phyloP scores from a whole-genome alignment of 2,113 vertebrate genomes.

The Ptilonorhynchus violaceus region DNA sequence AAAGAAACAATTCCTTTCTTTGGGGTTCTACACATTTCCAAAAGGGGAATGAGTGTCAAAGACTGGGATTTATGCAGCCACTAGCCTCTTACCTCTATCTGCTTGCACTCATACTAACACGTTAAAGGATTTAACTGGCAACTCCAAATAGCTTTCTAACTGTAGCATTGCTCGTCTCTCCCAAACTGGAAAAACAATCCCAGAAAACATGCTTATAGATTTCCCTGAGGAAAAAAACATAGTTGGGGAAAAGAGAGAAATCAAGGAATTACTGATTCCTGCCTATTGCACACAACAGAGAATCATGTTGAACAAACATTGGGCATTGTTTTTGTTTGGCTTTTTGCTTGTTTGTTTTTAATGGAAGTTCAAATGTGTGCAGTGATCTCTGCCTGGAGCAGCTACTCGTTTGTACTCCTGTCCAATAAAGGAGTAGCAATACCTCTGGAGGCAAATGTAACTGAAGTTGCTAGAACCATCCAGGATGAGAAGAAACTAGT shows the following conservation, averaged over 20 bases:
- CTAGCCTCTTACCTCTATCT: background rate
- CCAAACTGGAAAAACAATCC: background rate
- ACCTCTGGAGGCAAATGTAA: background rate
- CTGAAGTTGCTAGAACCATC: background rate
- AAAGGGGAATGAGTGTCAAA: background rate
- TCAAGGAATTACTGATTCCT: background rate
- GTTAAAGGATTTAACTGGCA: background rate
- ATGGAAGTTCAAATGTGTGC: background rate
- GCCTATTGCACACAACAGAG: background rate
- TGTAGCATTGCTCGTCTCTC: background rate
- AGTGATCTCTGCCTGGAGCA: background rate
- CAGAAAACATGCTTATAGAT: background rate
- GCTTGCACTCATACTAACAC: background rate
- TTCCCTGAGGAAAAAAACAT: background rate
- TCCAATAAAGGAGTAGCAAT: background rate
- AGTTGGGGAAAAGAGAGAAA: background rate
- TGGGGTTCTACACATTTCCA: background rate
- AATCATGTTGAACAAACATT: background rate
- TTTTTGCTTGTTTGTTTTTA: background rate
- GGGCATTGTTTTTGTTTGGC: background rate
- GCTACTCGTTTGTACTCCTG: background rate
- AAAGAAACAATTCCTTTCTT: background rate
- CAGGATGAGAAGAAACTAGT: background rate
- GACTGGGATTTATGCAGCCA: background rate
- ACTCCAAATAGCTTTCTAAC: background rate